These are phyloP conservation scores for Ashinkailepas kermadecensis DNA, from an alignment of 2,888 invertebrate species.

Conservation along the genomic window DNA sequence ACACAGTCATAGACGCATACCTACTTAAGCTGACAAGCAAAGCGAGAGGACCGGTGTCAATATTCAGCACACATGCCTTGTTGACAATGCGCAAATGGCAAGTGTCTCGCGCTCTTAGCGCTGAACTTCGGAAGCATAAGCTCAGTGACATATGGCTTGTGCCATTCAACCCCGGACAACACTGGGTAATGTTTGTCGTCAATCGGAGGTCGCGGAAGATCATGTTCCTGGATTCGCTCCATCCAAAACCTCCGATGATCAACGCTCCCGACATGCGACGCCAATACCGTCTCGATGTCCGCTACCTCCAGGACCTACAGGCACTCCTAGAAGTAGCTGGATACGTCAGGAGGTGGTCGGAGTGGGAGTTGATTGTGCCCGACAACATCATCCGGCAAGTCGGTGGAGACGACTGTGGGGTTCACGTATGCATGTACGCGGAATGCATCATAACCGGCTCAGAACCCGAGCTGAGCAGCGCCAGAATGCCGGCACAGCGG, in stretches of 20 bases:
- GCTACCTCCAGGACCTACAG: neutral
- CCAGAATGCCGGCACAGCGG: neutral
- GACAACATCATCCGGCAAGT: neutral
- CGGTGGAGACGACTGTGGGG: neutral
- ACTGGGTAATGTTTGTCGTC: neutral
- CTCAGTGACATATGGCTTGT: neutral
- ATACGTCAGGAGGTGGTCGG: neutral
- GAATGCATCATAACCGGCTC: neutral
- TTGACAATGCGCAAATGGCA: neutral
- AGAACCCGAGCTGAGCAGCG: neutral
- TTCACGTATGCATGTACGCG: neutral
- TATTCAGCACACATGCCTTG: neutral
- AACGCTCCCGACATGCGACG: neutral
- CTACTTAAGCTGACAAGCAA: neutral
- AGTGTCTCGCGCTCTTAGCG: neutral
- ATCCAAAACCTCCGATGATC: neutral
- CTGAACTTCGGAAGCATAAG: neutral
- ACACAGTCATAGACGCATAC: neutral
- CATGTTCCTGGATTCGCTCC: neutral
- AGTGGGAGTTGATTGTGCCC: neutral
- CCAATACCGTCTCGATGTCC: neutral
- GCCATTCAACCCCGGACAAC: neutral
- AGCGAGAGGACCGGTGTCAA: neutral
- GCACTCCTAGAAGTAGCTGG: neutral
- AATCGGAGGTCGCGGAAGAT: neutral